Conservation (phyloP, 2,113 vertebrate species). For the Periophthalmodon schlosseri region DNA sequence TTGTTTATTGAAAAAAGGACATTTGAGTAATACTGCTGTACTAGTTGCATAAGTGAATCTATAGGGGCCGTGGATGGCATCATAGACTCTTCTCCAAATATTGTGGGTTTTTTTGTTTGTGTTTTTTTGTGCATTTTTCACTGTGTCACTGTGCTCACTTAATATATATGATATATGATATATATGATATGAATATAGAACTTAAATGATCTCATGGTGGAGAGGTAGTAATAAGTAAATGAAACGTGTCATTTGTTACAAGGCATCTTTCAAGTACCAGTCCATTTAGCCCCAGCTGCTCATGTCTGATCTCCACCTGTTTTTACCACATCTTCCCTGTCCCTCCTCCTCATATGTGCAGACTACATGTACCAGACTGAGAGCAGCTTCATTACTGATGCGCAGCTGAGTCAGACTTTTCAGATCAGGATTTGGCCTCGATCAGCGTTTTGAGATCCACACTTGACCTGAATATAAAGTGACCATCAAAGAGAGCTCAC, state of each 20-base stretch:
- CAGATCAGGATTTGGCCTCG: slow-evolving; percentile 19
- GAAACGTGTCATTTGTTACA: neutral
- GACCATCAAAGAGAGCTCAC: slow-evolving; percentile 9
- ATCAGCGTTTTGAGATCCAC: slow-evolving; percentile 37
- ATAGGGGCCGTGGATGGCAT: too few relatives aligned
- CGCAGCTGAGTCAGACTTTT: slow-evolving; percentile 46
- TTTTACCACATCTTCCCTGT: neutral
- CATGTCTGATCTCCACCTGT: neutral
- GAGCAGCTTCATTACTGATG: slow-evolving; percentile 28
- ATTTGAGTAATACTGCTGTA: too few relatives aligned
- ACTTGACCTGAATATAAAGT: slow-evolving; percentile 50
- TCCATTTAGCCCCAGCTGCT: neutral
- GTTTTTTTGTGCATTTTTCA: too few relatives aligned
- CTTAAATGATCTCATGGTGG: too few relatives aligned
- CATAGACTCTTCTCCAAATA: too few relatives aligned
- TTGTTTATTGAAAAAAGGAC: too few relatives aligned
- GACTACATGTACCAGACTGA: slow-evolving; percentile 17
- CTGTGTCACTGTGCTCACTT: too few relatives aligned
- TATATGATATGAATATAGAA: too few relatives aligned
- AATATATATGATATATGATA: too few relatives aligned
- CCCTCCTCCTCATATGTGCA: neutral
- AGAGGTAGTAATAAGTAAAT: neutral
- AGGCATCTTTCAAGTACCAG: neutral
- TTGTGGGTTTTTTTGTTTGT: too few relatives aligned
- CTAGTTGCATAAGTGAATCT: too few relatives aligned